Evolutionary conservation across 1,140 invertebrate genomes (phyloP), one percentile per base, ranked within the genome.

Genomic region (Trachymyrmex cornetzi): DNA sequence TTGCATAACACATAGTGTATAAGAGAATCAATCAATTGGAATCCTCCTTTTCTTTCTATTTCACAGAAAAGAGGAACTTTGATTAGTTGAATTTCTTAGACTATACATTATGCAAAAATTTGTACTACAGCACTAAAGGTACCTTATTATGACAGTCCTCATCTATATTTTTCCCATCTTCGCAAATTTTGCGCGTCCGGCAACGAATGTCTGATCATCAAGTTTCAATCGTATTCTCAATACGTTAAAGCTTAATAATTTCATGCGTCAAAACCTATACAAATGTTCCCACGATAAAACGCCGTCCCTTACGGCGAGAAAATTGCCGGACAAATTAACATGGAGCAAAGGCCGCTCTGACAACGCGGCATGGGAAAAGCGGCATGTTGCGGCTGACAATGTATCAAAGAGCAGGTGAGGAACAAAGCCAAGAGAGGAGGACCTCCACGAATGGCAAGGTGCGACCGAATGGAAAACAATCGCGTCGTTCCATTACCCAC

Each of bases 391-490:
- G 27, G 14, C 53, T 27, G 61, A 53, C 5, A 74, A 85, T n/a
- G 44, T 55, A 74, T 69, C 64, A 77, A 77, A 30, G 34, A 63
- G 57, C 50, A 69, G 50, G 53, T 66, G n/a, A 34, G 50, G 72
- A 74, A 69, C 66, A 55, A 85, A 81, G 66, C 11, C 14, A 24
- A 82, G 27, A 53, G 19, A 86, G 75, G 5, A 63, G 75, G 5
- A 63, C 64, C 16, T 27, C 38, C 87, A 44, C 9, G 30, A 50
- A 77, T 22, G 55, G n/a, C 59, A 30, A 89, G 63, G 14, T 57
- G 88, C 44, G 50, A 81, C 48, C 80, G 55, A 87, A 87, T 71
- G 84, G 74, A 80, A 90, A 90, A 90, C 86, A 85, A 90, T 85
- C 75, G 67, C 57, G 44, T 64, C 44, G n/a, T 74, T 85, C 30